These are phyloP conservation scores for Vulpes ferrilata DNA, from an alignment of 2,113 vertebrate species.

Conservation along the genomic window DNA sequence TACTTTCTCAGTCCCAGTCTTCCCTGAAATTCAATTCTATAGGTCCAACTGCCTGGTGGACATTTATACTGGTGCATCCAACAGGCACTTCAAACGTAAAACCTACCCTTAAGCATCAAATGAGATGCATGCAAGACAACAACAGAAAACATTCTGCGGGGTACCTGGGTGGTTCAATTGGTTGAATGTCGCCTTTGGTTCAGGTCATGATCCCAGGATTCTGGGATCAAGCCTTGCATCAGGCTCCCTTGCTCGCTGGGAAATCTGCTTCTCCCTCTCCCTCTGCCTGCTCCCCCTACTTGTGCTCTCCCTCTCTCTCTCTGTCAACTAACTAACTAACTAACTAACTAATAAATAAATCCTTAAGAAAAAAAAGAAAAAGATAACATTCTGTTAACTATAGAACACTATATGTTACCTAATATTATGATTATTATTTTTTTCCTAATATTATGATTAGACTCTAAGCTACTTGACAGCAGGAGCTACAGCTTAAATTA, in stretches of 20 bases:
- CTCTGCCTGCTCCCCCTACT: too few relatives aligned
- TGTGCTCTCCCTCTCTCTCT: too few relatives aligned
- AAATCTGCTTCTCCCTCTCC: too few relatives aligned
- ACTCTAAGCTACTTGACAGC: neutral
- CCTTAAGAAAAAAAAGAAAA: neutral
- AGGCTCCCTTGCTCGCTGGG: too few relatives aligned
- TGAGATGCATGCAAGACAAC: neutral
- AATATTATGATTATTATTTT: neutral
- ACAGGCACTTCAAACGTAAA: neutral
- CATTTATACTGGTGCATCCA: neutral
- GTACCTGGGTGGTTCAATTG: too few relatives aligned
- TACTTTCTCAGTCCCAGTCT: neutral
- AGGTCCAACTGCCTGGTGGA: neutral
- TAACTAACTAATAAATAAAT: too few relatives aligned
- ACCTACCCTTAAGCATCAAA: neutral
- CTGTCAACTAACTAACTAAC: too few relatives aligned
- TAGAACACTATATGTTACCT: neutral
- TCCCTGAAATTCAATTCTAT: neutral
- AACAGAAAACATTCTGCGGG: neutral
- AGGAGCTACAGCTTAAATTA: neutral
- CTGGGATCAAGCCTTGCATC: too few relatives aligned
- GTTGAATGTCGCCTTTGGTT: too few relatives aligned
- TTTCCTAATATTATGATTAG: neutral
- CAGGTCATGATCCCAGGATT: too few relatives aligned
- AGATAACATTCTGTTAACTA: neutral